phyloP scores from a whole-genome alignment of 2,797 vertebrate species.

The Anas flavirostris region DNA sequence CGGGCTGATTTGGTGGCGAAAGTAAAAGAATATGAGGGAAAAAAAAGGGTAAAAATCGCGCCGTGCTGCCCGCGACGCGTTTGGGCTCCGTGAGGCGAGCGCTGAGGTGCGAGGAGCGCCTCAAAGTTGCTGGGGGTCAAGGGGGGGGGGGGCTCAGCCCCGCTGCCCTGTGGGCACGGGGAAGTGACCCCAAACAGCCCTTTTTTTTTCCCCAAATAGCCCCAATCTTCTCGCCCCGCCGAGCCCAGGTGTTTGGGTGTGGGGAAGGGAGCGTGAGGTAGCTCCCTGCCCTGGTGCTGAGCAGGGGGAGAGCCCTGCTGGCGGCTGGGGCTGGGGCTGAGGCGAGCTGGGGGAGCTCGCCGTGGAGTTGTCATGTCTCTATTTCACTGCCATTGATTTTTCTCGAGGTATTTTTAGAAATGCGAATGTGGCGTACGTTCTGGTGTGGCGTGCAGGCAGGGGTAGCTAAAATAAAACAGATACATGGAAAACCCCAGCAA shows the following conservation, averaged over 20 bases:
- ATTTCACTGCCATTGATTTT: neutral
- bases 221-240: no score
- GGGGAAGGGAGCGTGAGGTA: no score
- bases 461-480: constrained; percentile 52
- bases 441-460: neutral
- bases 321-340: neutral
- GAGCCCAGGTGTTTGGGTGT: no score
- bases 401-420: constrained; percentile 39
- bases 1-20: no score
- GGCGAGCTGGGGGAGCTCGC: fast-evolving
- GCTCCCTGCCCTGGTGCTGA: no score
- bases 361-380: neutral
- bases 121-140: neutral
- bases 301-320: neutral
- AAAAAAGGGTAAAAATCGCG: neutral
- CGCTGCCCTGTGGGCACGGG: no score
- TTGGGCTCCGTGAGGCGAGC: no score
- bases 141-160: neutral
- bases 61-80: neutral
- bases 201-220: no score
- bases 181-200: no score
- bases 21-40: no score
- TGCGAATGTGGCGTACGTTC: neutral
- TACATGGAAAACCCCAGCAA: constrained; percentile 13
- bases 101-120: neutral